A percentile compares a stretch with the other conserved stretches of the same genome.
phyloP scores from a whole-genome alignment of 2,888 invertebrate genomes.

The Heliconius ethilla region DNA sequence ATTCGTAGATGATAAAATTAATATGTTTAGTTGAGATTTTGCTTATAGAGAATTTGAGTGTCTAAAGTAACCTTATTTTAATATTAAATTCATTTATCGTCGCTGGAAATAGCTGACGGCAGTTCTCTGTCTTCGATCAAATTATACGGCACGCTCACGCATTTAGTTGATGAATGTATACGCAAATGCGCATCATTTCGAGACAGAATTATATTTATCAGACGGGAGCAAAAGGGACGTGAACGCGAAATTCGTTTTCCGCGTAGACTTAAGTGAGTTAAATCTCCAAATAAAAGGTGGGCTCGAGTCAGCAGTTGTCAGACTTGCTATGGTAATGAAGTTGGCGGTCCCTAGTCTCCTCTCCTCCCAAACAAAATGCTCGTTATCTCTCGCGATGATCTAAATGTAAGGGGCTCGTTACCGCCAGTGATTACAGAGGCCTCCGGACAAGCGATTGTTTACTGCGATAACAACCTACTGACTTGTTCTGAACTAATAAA shows the following conservation, averaged over 20 bases:
- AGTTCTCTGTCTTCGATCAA: constrained; percentile 73
- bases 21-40: constrained; percentile 35
- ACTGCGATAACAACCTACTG: constrained; percentile 55
- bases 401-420: constrained; percentile 63
- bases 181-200: constrained; percentile 53
- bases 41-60: constrained; percentile 17
- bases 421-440: constrained; percentile 63
- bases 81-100: constrained; percentile 55
- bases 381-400: constrained; percentile 70
- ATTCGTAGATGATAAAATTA: too few relatives aligned
- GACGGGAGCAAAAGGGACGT: constrained; percentile 55
- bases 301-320: constrained; percentile 69
- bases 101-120: constrained; percentile 63
- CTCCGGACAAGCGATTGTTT: constrained; percentile 68
- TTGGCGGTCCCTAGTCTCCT: constrained; percentile 53
- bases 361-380: constrained; percentile 55
- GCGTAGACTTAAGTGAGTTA: constrained; percentile 76
- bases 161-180: constrained; percentile 54
- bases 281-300: constrained; percentile 78
- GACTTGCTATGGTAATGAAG: constrained; percentile 68
- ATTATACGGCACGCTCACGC: constrained; percentile 68
- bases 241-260: constrained; percentile 63
- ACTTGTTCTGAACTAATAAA: constrained; percentile 53
- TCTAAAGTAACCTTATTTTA: constrained; percentile 45
- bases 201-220: constrained; percentile 54